phyloP scores from a whole-genome alignment of 2,113 vertebrate species.

The Lepus europaeus region DNA sequence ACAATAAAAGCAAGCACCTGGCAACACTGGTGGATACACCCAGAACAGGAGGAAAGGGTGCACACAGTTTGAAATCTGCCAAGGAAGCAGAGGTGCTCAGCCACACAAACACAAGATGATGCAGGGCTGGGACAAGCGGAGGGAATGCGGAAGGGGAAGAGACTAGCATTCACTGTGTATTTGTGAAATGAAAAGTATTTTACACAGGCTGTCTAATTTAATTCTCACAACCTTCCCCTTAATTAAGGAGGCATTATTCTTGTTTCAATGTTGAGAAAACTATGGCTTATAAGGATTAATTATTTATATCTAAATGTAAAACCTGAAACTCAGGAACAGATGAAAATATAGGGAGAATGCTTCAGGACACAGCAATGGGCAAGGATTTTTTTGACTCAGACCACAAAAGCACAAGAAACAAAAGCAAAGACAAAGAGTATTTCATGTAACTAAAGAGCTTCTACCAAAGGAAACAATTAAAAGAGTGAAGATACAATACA shows the following conservation, averaged over 20 bases:
- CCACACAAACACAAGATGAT: neutral
- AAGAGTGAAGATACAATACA: too few relatives aligned
- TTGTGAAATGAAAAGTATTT: neutral
- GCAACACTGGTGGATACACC: neutral
- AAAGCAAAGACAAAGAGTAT: too few relatives aligned
- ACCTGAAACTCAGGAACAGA: too few relatives aligned
- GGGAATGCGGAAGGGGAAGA: neutral
- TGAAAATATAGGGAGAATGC: too few relatives aligned
- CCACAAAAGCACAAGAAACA: too few relatives aligned
- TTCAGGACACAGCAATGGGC: too few relatives aligned
- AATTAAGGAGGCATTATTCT: neutral
- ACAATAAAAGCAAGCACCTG: neutral
- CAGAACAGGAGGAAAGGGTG: neutral
- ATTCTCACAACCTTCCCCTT: conserved; percentile 2
- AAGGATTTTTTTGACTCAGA: too few relatives aligned
- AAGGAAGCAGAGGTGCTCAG: neutral
- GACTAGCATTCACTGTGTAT: neutral
- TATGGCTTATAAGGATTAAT: conserved; percentile 15
- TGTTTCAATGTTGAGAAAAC: conserved; percentile 15
- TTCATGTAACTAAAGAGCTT: too few relatives aligned
- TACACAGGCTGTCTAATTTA: neutral
- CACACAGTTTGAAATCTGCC: neutral
- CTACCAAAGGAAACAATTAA: too few relatives aligned
- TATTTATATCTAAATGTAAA: neutral
- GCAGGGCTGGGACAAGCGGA: neutral